phyloP scores from a whole-genome alignment of 2,888 invertebrate genomes.

The Mystacides longicornis region DNA sequence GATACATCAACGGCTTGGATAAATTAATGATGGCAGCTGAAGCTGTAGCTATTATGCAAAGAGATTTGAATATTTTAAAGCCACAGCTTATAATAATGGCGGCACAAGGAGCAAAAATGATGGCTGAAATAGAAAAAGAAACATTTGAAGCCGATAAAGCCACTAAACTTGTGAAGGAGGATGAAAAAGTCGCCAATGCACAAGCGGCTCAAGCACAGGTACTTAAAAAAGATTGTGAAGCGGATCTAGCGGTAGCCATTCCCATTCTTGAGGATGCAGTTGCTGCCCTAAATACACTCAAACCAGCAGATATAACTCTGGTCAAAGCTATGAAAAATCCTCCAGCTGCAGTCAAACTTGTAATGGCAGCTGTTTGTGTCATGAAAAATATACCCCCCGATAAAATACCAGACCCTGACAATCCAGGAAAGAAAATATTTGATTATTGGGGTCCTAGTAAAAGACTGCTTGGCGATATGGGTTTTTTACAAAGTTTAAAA shows the following conservation, averaged over 20 bases:
- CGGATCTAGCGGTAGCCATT: constrained; percentile 81
- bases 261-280: constrained; percentile 73
- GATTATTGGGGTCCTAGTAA: constrained; percentile 87
- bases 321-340: constrained; percentile 88
- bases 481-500: constrained; percentile 64
- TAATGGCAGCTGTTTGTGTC: constrained; percentile 87
- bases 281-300: constrained; percentile 74
- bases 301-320: constrained; percentile 75
- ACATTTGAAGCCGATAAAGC: constrained; percentile 71
- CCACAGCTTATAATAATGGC: constrained; percentile 69
- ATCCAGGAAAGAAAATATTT: constrained; percentile 57
- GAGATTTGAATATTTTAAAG: constrained; percentile 61
- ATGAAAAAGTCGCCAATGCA: constrained; percentile 80
- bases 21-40: constrained; percentile 70
- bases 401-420: constrained; percentile 63
- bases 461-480: constrained; percentile 72
- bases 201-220: constrained; percentile 80
- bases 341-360: constrained; percentile 71
- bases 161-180: constrained; percentile 70
- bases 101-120: constrained; percentile 65
- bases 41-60: constrained; percentile 71
- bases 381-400: constrained; percentile 76
- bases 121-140: constrained; percentile 68
- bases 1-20: constrained; percentile 72
- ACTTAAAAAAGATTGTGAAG: constrained; percentile 85